phyloP scores from a whole-genome alignment of 2,888 invertebrate species.

The Empis stercorea region DNA sequence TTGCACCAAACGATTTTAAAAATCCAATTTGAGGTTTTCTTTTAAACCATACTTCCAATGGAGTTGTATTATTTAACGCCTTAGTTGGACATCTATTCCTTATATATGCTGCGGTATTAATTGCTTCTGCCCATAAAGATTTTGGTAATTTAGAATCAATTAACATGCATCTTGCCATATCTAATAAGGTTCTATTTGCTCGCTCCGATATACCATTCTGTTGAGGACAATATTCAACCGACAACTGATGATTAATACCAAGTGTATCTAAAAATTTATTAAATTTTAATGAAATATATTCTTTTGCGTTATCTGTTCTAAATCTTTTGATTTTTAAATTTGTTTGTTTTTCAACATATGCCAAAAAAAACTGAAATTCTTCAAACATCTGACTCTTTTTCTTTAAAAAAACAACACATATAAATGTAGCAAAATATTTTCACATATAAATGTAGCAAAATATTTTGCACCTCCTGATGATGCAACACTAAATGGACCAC shows the following conservation, averaged over 20 bases:
- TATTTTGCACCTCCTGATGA: conserved; percentile 4
- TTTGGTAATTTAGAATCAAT: conserved; percentile 14
- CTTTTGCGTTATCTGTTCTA: conserved; percentile 17
- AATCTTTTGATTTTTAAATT: conserved; percentile 14
- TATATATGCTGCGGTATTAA: conserved; percentile 14
- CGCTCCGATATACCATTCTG: conserved; percentile 19
- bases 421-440: conserved; percentile 6
- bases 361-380: too few species aligned
- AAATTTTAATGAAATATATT: conserved; percentile 14
- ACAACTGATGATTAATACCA: conserved; percentile 15
- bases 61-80: background rate
- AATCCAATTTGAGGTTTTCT: conserved; percentile 4
- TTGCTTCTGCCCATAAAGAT: conserved; percentile 20
- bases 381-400: conserved; percentile 12
- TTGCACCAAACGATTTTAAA: conserved; percentile 6
- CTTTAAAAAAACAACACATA: conserved; percentile 6
- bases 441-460: conserved; percentile 4
- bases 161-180: conserved; percentile 18
- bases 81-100: conserved; percentile 7
- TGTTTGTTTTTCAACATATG: conserved; percentile 12
- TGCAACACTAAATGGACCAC: conserved; percentile 1
- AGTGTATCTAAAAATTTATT: conserved; percentile 11
- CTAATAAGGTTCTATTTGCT: conserved; percentile 16
- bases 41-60: conserved; percentile 4
- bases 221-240: conserved; percentile 14